Percentiles rank a stretch among this genome's conserved stretches.
Conservation (phyloP, 2,797 vertebrate genomes). For the Furcifer pardalis region DNA sequence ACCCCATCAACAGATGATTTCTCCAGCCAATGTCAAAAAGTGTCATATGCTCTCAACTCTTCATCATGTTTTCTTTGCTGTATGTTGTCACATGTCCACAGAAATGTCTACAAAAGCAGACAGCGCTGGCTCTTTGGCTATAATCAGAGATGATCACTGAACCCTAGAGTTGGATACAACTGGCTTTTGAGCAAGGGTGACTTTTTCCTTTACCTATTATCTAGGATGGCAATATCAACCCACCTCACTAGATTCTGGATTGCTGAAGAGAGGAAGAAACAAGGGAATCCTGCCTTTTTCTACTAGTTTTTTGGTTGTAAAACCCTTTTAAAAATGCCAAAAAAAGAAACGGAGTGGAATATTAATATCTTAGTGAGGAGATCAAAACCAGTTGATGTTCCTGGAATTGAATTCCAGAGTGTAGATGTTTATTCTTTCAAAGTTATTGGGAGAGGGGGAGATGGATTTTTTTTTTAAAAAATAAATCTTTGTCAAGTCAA, state of each 20-base stretch:
- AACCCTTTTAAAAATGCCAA: constrained; percentile 68
- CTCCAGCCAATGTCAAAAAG: too few species aligned
- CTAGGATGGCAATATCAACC: too few species aligned
- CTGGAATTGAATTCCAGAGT: constrained; percentile 70
- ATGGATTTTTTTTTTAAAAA: constrained; percentile 36
- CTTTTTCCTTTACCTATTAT: too few species aligned
- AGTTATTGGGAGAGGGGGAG: constrained; percentile 60
- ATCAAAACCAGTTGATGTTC: constrained; percentile 82
- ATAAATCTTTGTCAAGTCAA: constrained; percentile 77
- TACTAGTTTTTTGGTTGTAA: constrained; percentile 77
- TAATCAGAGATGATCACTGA: too few species aligned
- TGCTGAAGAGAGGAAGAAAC: constrained; percentile 69
- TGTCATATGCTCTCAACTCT: too few species aligned
- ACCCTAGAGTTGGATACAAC: too few species aligned
- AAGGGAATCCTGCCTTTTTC: constrained; percentile 53
- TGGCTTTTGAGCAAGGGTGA: too few species aligned
- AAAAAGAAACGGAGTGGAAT: constrained; percentile 74
- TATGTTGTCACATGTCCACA: too few species aligned
- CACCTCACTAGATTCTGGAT: constrained; percentile 70
- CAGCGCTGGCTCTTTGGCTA: too few species aligned
- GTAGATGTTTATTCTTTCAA: constrained; percentile 78
- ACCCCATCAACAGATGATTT: too few species aligned
- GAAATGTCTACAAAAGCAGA: too few species aligned
- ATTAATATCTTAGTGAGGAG: constrained; percentile 81
- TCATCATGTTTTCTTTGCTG: too few species aligned